phyloP scores from a whole-genome alignment of 2,797 vertebrate genomes.

The Denticeps clupeoides region DNA sequence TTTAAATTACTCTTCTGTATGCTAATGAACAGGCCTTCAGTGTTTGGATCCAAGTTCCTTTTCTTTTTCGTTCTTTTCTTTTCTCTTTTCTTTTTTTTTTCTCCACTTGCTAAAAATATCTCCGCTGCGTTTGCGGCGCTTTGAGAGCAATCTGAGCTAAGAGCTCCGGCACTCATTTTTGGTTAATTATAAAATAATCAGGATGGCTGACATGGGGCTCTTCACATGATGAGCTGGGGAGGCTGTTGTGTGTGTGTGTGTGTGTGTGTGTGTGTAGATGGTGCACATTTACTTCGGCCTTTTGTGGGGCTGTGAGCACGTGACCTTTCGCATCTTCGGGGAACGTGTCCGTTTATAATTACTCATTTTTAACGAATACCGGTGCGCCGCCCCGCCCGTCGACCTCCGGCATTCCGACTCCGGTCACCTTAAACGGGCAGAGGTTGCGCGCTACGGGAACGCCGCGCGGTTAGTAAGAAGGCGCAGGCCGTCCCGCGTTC shows the following conservation, averaged over 20 bases:
- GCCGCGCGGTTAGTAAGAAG: too few relatives aligned
- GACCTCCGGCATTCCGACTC: too few relatives aligned
- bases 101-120: conserved; percentile 50
- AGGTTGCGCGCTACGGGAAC: too few relatives aligned
- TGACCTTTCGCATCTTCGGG: background rate
- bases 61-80: background rate
- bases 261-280: conserved; percentile 1
- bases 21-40: conserved; percentile 38
- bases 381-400: conserved; percentile 51
- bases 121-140: conserved; percentile 42
- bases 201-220: conserved; percentile 39
- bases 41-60: conserved; percentile 31
- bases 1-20: conserved; percentile 39
- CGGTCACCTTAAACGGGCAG: too few relatives aligned
- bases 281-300: too few relatives aligned
- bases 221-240: conserved; percentile 24
- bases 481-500: too few relatives aligned
- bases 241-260: conserved; percentile 5
- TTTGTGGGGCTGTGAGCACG: conserved; percentile 26
- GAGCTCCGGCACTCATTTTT: conserved; percentile 43
- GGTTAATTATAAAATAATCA: conserved; percentile 63
- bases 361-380: too few relatives aligned
- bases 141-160: conserved; percentile 34
- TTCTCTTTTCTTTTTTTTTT: conserved; percentile 22
- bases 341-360: conserved; percentile 33